These are phyloP conservation scores for Diplodus puntazzo DNA, from an alignment of 2,797 vertebrate genomes.

Conservation along the genomic window DNA sequence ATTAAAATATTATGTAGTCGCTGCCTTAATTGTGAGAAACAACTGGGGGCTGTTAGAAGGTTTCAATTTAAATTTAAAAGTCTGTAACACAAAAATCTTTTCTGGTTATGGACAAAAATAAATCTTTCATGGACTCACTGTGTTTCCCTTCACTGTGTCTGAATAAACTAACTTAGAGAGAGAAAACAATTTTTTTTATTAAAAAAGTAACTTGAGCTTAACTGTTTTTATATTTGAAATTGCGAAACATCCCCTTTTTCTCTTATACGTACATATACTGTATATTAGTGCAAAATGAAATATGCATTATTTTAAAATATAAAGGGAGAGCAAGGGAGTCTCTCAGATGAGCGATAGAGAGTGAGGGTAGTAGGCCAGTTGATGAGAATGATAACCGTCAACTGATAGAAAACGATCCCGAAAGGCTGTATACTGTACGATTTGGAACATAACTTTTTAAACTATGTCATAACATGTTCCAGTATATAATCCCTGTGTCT, in stretches of 20 bases:
- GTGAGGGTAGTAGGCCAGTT: neutral
- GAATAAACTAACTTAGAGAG: neutral
- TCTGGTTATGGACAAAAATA: neutral
- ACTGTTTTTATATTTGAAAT: neutral
- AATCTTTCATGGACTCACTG: neutral
- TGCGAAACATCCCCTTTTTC: neutral
- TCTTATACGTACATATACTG: neutral
- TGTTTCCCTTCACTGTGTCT: neutral
- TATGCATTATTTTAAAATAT: neutral
- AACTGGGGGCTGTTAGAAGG: neutral
- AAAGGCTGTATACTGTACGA: neutral
- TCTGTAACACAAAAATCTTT: neutral
- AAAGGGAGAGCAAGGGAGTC: neutral
- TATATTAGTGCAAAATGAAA: constrained; percentile 5
- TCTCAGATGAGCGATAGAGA: constrained; percentile 1
- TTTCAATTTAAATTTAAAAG: neutral
- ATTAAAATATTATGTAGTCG: neutral
- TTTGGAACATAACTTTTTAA: constrained; percentile 19
- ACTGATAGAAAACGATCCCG: neutral
- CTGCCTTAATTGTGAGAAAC: neutral
- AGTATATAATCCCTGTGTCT: constrained; percentile 19
- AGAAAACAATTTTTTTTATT: neutral
- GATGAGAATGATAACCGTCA: neutral
- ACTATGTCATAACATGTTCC: constrained; percentile 25
- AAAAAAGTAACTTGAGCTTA: neutral